Conservation (phyloP, 2,797 vertebrate species). For the Corythornis leucogaster region DNA sequence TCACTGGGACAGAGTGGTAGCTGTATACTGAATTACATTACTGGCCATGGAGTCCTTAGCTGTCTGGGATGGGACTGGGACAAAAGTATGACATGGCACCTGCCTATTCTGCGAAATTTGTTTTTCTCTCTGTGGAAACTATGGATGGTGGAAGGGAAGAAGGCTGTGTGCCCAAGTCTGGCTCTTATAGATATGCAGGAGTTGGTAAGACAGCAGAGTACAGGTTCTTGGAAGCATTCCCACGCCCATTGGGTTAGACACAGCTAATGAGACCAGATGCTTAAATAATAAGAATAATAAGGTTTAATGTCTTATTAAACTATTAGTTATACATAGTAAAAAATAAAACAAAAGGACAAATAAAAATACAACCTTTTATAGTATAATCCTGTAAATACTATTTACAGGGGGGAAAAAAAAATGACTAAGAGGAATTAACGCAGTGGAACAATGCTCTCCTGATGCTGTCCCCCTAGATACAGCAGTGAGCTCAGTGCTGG, state of each 20-base stretch:
- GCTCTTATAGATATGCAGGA: neutral
- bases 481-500: neutral
- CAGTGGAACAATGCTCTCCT: neutral
- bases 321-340: neutral
- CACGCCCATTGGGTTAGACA: neutral
- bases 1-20: neutral
- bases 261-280: neutral
- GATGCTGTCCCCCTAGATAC: neutral
- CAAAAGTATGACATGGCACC: neutral
- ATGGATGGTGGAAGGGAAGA: neutral
- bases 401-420: neutral
- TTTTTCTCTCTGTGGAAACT: neutral
- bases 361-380: neutral
- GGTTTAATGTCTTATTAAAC: neutral
- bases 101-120: neutral
- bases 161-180: neutral
- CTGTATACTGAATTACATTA: neutral
- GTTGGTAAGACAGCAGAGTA: neutral
- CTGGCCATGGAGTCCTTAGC: neutral
- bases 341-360: neutral
- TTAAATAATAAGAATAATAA: neutral
- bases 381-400: neutral
- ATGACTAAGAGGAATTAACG: neutral
- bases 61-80: neutral
- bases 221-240: neutral